Base-by-base conservation (phyloP, 64 coral and sea anemone species). In the Stichodactyla mertensii region DNA sequence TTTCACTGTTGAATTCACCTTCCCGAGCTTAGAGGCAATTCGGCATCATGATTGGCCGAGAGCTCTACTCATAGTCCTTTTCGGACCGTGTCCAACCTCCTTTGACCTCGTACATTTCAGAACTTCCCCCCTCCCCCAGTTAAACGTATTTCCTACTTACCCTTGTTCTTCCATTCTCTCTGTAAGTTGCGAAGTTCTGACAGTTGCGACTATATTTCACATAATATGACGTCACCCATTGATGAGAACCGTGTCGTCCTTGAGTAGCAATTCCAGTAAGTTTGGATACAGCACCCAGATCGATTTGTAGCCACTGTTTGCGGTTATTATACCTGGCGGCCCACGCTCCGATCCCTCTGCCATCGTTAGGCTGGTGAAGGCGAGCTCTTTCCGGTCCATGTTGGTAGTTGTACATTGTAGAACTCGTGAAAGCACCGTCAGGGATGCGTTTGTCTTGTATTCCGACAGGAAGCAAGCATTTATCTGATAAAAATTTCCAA, bases 141-240 rank as follows among this genome's bases (percentile, higher is more conserved):
- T 45, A 45, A 45, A 1, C 36, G 36, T 45, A 45, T 45, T 36
- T 1, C 31, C 36, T 54, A 52, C 85, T 31, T 90, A 99, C 97
- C 97, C 87, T 95, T 52, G 87, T 88, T 88, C 86, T 58, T 64
- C 90, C 83, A 69, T 90, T 83, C 55, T 99, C 90, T 36, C 64
- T 87, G 64, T 99, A 99, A 16, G 90, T 51, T 52, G 91, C 82
- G 71, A 95, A 99, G 16, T 55, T 88, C 7, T 89, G 53, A 36
- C 97, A 93, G 83, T 99, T 86, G 16, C 88, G 86, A 57, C 97
- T 99, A 57, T 92, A 92, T 11, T 80, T 77, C 0, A 99, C 26
- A n/a, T 71, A 82, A 36, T 99, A 99, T 11, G 86, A 80, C 5
- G 71, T 91, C 31, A 98, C 96, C 96, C 96, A 98, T 78, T 95